These are phyloP conservation scores for Otolemur garnettii DNA, from an alignment of 2,113 vertebrate species.

Conservation along the genomic window DNA sequence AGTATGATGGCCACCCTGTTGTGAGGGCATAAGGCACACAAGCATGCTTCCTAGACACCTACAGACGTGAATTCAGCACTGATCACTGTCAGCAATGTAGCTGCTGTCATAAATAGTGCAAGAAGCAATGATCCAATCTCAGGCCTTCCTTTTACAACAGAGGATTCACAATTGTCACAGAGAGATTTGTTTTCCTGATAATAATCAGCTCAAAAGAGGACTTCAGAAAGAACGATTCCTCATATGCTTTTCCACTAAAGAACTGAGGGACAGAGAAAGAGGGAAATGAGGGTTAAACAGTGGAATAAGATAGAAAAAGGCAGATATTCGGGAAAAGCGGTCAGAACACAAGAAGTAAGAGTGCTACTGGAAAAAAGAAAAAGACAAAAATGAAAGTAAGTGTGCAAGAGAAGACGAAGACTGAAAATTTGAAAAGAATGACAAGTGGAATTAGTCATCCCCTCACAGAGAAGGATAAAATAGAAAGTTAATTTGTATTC, in stretches of 20 bases:
- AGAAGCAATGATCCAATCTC: neutral
- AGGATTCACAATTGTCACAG: neutral
- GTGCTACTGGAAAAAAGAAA: neutral
- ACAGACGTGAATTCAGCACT: neutral
- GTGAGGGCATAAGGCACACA: neutral
- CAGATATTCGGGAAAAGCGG: neutral
- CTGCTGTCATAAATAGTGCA: neutral
- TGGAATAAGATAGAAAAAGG: neutral
- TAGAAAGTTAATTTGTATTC: constrained; percentile 19
- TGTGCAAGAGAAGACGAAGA: neutral
- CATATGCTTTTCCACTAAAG: neutral
- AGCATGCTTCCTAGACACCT: neutral
- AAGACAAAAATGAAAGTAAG: neutral
- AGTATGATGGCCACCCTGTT: neutral
- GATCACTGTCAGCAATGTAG: neutral
- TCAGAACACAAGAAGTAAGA: neutral
- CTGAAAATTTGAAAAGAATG: neutral
- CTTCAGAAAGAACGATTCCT: neutral
- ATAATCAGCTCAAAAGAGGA: neutral
- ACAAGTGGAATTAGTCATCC: neutral
- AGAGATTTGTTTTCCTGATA: neutral
- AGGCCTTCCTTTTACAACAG: neutral
- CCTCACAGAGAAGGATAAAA: neutral
- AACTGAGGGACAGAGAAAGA: neutral
- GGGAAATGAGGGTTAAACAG: neutral